Evolutionary conservation across 2,113 vertebrate species (phyloP).

Genomic region (Antechinus flavipes): DNA sequence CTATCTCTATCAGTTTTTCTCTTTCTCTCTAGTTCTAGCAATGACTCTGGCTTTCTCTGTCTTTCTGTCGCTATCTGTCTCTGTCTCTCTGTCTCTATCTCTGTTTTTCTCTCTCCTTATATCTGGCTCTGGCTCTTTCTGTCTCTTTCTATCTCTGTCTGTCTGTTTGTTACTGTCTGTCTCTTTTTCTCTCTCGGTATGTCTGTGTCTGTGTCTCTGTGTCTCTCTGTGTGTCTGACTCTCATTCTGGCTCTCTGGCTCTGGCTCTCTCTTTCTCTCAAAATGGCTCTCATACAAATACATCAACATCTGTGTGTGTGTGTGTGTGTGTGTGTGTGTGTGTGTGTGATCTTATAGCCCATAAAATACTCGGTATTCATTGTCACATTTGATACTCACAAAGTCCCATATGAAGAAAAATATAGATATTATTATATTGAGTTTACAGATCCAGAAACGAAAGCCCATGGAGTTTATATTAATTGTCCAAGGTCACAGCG

Average conservation of each 20-base stretch:
- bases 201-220: too few species aligned
- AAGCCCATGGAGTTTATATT: background rate
- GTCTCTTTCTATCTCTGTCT: too few species aligned
- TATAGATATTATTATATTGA: background rate
- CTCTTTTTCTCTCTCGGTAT: background rate
- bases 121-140: too few species aligned
- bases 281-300: background rate
- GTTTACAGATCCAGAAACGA: background rate
- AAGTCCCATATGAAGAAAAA: background rate
- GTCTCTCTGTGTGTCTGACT: too few species aligned
- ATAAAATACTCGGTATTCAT: background rate
- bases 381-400: background rate
- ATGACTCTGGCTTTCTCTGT: too few species aligned
- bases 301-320: too few species aligned
- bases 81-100: background rate
- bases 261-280: background rate
- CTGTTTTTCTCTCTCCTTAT: too few species aligned
- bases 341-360: background rate
- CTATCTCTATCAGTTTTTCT: too few species aligned
- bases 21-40: too few species aligned
- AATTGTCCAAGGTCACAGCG: background rate
- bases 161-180: background rate
- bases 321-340: too few species aligned
- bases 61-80: too few species aligned
- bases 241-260: background rate